These are phyloP conservation scores for Bufotes viridis DNA, from an alignment of 2,797 vertebrate genomes.

Conservation along the genomic window DNA sequence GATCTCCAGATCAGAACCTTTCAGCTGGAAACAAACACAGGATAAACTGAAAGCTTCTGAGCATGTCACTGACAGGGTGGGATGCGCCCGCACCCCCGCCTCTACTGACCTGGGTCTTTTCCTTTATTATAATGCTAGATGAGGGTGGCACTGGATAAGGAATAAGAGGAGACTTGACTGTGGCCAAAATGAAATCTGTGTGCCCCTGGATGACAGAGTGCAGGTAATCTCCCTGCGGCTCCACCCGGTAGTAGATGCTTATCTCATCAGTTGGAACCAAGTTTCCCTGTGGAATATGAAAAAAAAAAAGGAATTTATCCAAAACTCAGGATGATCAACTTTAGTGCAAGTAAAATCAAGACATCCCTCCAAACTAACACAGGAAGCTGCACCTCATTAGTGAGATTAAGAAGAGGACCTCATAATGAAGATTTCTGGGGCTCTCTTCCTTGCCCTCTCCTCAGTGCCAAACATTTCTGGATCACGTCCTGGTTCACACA, in stretches of 20 bases:
- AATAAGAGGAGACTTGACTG: constrained; percentile 88
- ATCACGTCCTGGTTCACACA: no score
- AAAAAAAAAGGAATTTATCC: no score
- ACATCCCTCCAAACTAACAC: no score
- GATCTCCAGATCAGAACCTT: constrained; percentile 90
- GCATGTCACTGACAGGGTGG: no score
- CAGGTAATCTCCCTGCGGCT: constrained; percentile 86
- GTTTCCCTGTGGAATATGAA: constrained; percentile 77
- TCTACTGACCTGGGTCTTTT: constrained; percentile 88
- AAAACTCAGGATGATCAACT: no score
- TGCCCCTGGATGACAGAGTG: constrained; percentile 88
- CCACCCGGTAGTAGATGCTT: constrained; percentile 84
- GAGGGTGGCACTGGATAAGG: constrained; percentile 83
- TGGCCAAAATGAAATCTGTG: constrained; percentile 90
- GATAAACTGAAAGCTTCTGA: no score
- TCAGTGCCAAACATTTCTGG: no score
- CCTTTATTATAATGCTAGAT: constrained; percentile 86
- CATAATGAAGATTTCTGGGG: no score
- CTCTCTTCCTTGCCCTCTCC: neutral
- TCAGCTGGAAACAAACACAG: constrained; percentile 79
- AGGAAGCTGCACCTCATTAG: no score
- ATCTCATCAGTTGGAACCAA: constrained; percentile 96
- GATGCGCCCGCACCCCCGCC: no score
- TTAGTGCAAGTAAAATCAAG: no score
- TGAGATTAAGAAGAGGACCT: no score